Evolutionary conservation across 2,797 vertebrate genomes (phyloP).

Genomic region (Coendou prehensilis): DNA sequence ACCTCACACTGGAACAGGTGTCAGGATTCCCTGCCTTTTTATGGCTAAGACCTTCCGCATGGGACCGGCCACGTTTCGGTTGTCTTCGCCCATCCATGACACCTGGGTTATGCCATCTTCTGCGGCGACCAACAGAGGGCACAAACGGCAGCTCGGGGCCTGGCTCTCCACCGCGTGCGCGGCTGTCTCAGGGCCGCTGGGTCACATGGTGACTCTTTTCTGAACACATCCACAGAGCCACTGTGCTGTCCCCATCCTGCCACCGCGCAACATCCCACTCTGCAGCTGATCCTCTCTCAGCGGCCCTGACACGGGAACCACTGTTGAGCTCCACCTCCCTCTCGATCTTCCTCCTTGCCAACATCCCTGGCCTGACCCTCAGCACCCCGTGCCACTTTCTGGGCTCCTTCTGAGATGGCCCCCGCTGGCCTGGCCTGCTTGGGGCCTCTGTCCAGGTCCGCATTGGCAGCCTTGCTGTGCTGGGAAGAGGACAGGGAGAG

Average conservation of each 20-base stretch:
- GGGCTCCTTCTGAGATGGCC: background rate
- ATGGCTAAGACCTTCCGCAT: fast-evolving
- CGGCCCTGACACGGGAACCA: background rate
- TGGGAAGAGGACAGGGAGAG: background rate
- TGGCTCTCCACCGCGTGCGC: background rate
- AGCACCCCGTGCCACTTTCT: background rate
- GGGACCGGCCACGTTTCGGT: fast-evolving
- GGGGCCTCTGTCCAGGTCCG: background rate
- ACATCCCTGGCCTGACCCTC: background rate
- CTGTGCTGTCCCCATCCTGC: background rate
- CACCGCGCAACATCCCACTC: background rate
- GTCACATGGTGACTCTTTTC: background rate
- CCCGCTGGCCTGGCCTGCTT: background rate
- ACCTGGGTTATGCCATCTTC: too few relatives aligned
- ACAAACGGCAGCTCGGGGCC: background rate
- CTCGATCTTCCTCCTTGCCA: background rate
- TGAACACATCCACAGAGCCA: background rate
- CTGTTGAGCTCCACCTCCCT: too few relatives aligned
- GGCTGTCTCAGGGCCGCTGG: background rate
- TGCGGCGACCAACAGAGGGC: background rate
- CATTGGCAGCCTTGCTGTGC: background rate
- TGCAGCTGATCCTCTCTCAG: background rate
- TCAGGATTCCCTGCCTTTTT: background rate
- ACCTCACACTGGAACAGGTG: fast-evolving
- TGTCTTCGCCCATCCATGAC: fast-evolving